Percentiles rank a stretch among this genome's conserved stretches.
These are phyloP conservation scores for Epinotia ramella DNA, from an alignment of 2,888 invertebrate species.

Conservation along the genomic window DNA sequence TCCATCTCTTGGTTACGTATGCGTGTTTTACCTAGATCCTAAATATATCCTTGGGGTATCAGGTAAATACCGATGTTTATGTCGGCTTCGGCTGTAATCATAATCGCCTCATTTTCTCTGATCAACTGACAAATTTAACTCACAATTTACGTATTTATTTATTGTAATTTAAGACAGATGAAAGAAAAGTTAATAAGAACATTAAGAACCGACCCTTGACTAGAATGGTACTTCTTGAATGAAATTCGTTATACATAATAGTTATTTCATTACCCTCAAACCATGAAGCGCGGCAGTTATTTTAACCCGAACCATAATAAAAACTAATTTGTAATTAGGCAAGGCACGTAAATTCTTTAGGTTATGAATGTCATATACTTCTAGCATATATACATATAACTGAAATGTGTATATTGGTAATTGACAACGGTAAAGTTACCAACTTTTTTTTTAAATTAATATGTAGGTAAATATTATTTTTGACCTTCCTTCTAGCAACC, in stretches of 20 bases:
- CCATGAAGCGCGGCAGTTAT: conserved; percentile 48
- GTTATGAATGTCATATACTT: background rate
- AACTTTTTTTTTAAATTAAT: too few species aligned
- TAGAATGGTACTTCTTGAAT: background rate
- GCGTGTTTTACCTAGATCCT: background rate
- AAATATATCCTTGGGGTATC: background rate
- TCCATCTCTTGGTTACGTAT: conserved; percentile 3
- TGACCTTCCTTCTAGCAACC: background rate
- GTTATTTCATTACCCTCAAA: background rate
- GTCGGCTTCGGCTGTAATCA: background rate
- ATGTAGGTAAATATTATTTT: too few species aligned
- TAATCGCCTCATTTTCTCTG: background rate
- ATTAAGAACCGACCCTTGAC: background rate
- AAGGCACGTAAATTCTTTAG: conserved; percentile 51
- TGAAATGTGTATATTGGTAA: background rate
- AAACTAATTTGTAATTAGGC: conserved; percentile 51
- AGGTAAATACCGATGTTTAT: background rate
- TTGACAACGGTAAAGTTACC: background rate
- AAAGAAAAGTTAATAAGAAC: background rate
- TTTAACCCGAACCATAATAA: conserved; percentile 49
- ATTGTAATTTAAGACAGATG: background rate
- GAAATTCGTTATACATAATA: background rate
- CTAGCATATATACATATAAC: background rate
- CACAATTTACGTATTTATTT: background rate
- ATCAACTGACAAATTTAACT: background rate